These are phyloP conservation scores for Alfaro cultratus DNA, from an alignment of 2,797 vertebrate species.

Conservation along the genomic window DNA sequence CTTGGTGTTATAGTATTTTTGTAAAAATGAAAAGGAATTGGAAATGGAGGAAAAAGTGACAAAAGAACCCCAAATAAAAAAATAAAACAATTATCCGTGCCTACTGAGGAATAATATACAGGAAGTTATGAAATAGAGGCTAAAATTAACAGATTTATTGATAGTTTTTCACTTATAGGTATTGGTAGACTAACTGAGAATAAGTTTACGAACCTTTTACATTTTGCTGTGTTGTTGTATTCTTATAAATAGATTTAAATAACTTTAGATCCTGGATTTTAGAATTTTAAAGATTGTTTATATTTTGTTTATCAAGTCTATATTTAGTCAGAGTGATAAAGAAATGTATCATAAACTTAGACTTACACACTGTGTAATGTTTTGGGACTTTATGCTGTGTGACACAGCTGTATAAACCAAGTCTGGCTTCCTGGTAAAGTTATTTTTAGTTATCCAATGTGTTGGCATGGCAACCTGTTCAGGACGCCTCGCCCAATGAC, in stretches of 20 bases:
- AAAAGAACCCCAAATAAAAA: neutral
- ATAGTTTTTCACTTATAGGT: neutral
- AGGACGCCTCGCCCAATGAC: neutral
- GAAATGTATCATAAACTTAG: neutral
- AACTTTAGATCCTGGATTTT: neutral
- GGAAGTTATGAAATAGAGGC: neutral
- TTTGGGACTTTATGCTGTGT: conserved; percentile 36
- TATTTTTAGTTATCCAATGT: neutral
- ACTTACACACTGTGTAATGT: neutral
- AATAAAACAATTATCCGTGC: neutral
- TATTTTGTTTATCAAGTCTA: neutral
- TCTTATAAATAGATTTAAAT: neutral
- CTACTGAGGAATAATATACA: neutral
- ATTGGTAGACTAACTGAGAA: neutral
- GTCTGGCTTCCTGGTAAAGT: conserved; percentile 1
- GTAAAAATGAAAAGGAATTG: neutral
- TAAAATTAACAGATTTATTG: neutral
- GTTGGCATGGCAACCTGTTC: neutral
- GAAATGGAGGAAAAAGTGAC: neutral
- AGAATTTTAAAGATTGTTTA: neutral
- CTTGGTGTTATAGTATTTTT: neutral
- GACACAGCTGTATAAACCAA: conserved; percentile 61
- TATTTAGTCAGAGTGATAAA: neutral
- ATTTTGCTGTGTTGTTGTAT: neutral
- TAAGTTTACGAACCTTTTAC: neutral